Conservation (phyloP, 53 echinoderm and acorn worm genomes). For the Echinometra lucunter region DNA sequence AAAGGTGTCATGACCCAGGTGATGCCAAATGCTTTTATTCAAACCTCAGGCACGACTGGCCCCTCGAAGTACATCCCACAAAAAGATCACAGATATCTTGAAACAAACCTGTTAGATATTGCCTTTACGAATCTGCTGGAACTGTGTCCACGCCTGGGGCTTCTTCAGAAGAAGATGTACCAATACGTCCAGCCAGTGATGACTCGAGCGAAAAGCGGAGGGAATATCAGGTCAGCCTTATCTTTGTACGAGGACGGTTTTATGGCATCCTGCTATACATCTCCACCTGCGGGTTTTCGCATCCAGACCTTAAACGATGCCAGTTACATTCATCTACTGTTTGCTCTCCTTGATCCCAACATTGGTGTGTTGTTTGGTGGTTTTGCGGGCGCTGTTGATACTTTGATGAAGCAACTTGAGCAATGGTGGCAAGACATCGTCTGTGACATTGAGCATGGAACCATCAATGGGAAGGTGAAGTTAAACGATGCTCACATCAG, state of each 20-base stretch:
- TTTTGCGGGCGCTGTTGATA: constrained; percentile 64
- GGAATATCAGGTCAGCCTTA: constrained; percentile 10
- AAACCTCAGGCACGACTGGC: constrained; percentile 85
- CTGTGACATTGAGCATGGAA: constrained; percentile 75
- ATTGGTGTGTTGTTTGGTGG: constrained; percentile 22
- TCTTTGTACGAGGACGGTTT: constrained; percentile 7
- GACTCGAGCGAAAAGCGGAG: constrained; percentile 56
- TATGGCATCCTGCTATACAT: not conserved
- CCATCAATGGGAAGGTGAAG: constrained; percentile 56
- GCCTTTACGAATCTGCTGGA: not conserved
- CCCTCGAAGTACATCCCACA: constrained; percentile 42
- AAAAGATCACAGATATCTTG: not conserved
- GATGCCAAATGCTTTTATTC: constrained; percentile 36
- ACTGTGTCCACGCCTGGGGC: not conserved
- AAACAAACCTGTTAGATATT: not conserved
- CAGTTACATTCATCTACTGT: constrained; percentile 79
- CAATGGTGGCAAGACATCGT: constrained; percentile 79
- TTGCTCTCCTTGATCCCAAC: constrained; percentile 78
- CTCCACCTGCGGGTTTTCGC: constrained; percentile 68
- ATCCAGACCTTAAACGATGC: constrained; percentile 71
- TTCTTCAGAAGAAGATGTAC: not conserved
- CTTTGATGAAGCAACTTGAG: constrained; percentile 70
- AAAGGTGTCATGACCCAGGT: constrained; percentile 74
- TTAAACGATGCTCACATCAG: constrained; percentile 54
- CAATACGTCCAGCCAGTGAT: not conserved